Evolutionary conservation across 1,140 invertebrate genomes (phyloP).

Genomic region (Leptinotarsa lineolata): DNA sequence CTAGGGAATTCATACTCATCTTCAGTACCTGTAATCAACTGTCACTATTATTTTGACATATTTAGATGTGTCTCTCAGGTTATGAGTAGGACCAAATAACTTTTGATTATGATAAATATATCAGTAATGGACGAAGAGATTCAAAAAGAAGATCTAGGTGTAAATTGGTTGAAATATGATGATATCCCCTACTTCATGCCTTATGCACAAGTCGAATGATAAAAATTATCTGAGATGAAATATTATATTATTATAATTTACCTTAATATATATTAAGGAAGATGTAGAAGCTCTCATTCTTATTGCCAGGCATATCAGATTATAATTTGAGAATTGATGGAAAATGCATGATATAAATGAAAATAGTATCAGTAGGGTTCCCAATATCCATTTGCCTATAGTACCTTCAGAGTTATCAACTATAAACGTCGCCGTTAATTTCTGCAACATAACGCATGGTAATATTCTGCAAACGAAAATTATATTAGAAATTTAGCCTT

Average conservation of each 20-base stretch:
- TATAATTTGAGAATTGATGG: slow-evolving; percentile 53
- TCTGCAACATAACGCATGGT: not conserved
- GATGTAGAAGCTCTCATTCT: slow-evolving; percentile 62
- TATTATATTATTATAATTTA: slow-evolving; percentile 40
- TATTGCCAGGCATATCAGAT: slow-evolving; percentile 61
- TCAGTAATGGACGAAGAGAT: too few species aligned
- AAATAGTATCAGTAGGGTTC: slow-evolving; percentile 29
- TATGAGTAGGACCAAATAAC: too few species aligned
- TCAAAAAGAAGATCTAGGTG: too few species aligned
- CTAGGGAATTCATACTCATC: slow-evolving; percentile 67
- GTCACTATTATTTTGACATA: not conserved
- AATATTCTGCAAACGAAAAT: not conserved
- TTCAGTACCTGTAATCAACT: slow-evolving; percentile 59
- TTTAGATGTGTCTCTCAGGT: not conserved
- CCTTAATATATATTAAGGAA: slow-evolving; percentile 67
- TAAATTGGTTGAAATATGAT: too few species aligned
- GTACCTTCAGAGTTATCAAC: not conserved
- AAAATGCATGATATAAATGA: slow-evolving; percentile 29
- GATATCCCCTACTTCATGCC: too few species aligned
- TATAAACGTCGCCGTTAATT: not conserved
- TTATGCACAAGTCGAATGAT: too few species aligned
- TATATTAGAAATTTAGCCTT: too few species aligned
- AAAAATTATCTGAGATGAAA: not conserved
- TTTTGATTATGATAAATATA: too few species aligned
- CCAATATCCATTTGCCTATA: not conserved